Base-by-base conservation (phyloP, 2,797 vertebrate species). In the Ctenochaetus hawaiiensis region DNA sequence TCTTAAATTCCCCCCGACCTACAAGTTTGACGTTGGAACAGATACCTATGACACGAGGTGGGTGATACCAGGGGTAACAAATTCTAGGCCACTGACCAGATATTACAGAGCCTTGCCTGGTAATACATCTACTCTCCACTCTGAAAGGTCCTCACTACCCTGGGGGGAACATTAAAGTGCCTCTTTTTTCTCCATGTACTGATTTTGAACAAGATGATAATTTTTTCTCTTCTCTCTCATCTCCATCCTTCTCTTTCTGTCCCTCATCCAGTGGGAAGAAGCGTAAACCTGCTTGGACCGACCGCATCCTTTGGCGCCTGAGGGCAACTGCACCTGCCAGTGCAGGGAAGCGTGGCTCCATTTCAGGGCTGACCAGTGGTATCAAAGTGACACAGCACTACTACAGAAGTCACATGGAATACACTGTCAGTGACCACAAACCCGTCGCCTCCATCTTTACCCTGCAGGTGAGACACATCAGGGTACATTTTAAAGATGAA, bases 11-110 rank as follows among this genome's bases (percentile, higher is more conserved):
- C 93, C 97, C 48, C 98, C 98, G 2, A 99, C 98, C 18, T 99
- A 99, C 94, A 99, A 99, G 89, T 99, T 98, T 63, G 98, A 99
- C 3, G 96, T 99, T 87, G 98, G 98, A 65, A 99, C 97, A 72
- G 93, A 99, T 88, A 97, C 96, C 3, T 99, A 98, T 0, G 98
- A 99, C 85, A 99, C 97, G 84, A 99, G 98, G 98, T 99, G 87
- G 75, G 90, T 87, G 77, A 68, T 52, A 67, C 63, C 8, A 4
- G 37, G 3, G 30, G 17, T n/a, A 56, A 49, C 39, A 45, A 63
- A 57, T 85, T 81, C 67, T 59, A 76, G 78, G 65, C 61, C 61
- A 74, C 52, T 78, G 73, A 80, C 56, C 39, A 78, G 26, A 84
- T 59, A 75, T 49, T 59, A 58, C 22, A 54, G 57, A 65, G 57